Base-by-base conservation (phyloP, 2,888 invertebrate genomes). In the Pantelozetes paolii region DNA sequence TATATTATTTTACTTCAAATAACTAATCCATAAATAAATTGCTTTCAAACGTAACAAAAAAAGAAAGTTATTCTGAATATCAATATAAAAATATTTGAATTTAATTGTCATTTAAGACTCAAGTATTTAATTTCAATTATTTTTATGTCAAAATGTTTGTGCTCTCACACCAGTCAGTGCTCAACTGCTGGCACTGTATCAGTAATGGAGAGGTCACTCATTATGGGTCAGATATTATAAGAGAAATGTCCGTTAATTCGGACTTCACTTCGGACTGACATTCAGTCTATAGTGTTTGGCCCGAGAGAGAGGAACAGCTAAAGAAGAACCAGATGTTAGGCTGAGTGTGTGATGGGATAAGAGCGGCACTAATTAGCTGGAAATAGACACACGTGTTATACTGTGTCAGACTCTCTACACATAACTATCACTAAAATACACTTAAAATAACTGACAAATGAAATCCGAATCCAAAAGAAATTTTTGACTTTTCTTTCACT, bases 311-410 rank as follows among this genome's bases (percentile, higher is more conserved):
- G 36, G 36, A 36, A 36, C 36, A 36, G 36, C 36, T 36, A 36
- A 36, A 36, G 36, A 36, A 36, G 59, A 59, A 59, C 59, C 59
- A 59, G 59, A 59, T 59, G 59, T 59, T 59, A 15, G 26, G 15
- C 23, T 30, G 30, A 59, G 59, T 30, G 26, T 30, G 59, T 59
- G 59, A 59, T 59, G 59, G 59, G 59, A 59, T 59, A 59, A 59
- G 59, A 59, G 59, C 59, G 59, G 28, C 59, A 59, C 59, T 59
- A 59, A 59, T 59, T 59, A 59, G 30, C 59, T 59, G 18, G 59
- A 59, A 59, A 59, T 59, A 59, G 59, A 59, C 59, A 59, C 59
- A 59, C 59, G 59, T 59, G 59, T 59, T 59, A 59, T 8, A 59
- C 15, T 45, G 59, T 59, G 57, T 57, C n/a, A 48, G 48, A 48